Base-by-base conservation (phyloP, 2,113 vertebrate genomes). In the Oophaga pumilio region DNA sequence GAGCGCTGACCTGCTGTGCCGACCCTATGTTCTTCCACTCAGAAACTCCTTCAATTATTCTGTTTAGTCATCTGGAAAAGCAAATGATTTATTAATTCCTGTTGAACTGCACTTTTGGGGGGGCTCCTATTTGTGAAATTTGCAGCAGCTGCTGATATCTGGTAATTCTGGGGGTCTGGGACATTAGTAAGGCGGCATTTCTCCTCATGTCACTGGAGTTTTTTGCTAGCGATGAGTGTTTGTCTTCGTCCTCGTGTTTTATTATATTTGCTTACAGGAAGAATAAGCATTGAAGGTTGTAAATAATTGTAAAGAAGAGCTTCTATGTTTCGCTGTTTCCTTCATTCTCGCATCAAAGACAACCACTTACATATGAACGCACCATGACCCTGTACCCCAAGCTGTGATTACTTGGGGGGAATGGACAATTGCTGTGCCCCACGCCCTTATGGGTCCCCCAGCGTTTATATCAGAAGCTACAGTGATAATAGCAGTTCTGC, bases 21-120 rank as follows among this genome's bases (percentile, higher is more conserved):
- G 85, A 87, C 85, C 85, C 85, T 87, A 57, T 87, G 85, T 87
- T 60, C 85, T 22, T 24, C 66, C 84, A 73, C 77, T 59, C 52
- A 71, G 49, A 81, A 87, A 87, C 77, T 87, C 85, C 85, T 87
- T 87, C 85, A 81, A 60, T 87, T 87, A 87, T 73, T 87, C 77
- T 24, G 66, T 87, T 71, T 81, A 81, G 85, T 87, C 85, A 87
- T 87, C 85, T 87, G 85, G 76, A 87, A 81, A 87, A 28, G 53
- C 20, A 14, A 73, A 60, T 87, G 85, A 87, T 87, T 87, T 87
- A 87, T 87, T 81, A 81, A 87, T 73, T 87, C 85, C 85, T 87
- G 85, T 81, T 59, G 33, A 81, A 69, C 81, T 66, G 71, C 64
- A 49, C 68, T 56, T 81, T 79, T 81, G 73, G n/a, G 53, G 50